Evolutionary conservation across 2,113 vertebrate species (phyloP).

Genomic region (Salvator merianae): DNA sequence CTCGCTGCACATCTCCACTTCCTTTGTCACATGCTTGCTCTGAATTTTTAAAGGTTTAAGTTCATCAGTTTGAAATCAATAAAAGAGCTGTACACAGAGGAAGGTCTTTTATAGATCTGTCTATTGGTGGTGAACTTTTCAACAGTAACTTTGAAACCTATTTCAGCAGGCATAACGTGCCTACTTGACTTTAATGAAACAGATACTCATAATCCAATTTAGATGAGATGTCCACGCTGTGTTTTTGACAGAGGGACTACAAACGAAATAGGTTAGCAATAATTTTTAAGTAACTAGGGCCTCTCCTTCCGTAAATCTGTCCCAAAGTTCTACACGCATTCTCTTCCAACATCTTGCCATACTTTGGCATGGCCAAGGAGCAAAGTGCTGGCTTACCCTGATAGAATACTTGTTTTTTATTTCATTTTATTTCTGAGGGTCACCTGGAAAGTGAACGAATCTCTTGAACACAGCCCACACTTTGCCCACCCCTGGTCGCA

Average conservation of each 20-base stretch:
- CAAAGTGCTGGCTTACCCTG: fast-evolving
- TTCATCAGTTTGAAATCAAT: not conserved
- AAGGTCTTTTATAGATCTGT: not conserved
- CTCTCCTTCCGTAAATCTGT: not conserved
- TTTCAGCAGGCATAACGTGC: not conserved
- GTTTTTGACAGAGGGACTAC: no score
- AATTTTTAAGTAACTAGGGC: no score
- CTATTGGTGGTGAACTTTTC: not conserved
- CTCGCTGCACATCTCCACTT: not conserved
- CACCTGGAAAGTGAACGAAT: no score
- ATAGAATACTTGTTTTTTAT: no score
- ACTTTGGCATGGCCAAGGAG: not conserved
- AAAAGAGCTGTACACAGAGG: not conserved
- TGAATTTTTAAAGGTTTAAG: not conserved
- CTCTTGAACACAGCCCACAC: no score
- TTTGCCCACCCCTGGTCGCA: no score
- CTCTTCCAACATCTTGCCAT: not conserved
- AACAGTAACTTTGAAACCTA: not conserved
- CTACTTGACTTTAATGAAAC: no score
- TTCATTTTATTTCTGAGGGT: no score
- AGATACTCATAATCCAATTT: no score
- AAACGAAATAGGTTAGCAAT: no score
- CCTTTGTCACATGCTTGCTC: not conserved
- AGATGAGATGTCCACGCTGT: no score
- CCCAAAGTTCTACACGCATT: no score